phyloP scores from a whole-genome alignment of 2,888 invertebrate species.

The Eupithecia tripunctaria region DNA sequence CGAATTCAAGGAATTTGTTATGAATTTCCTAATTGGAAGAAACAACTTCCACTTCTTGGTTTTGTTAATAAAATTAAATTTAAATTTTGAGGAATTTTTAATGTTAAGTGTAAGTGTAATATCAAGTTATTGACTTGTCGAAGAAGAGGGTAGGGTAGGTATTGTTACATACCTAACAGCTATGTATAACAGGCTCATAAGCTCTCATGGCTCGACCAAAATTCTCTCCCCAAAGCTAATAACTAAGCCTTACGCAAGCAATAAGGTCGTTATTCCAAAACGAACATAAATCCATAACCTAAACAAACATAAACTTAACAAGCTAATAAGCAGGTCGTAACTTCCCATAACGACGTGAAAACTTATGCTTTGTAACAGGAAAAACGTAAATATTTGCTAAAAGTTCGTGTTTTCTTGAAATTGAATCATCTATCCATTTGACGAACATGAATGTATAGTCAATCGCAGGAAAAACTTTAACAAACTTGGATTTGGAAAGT shows the following conservation, averaged over 20 bases:
- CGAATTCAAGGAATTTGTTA: neutral
- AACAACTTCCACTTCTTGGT: neutral
- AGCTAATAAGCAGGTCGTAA: conserved; percentile 20
- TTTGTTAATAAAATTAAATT: neutral
- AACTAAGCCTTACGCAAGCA: neutral
- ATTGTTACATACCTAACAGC: too few relatives aligned
- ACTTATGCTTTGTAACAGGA: conserved; percentile 8
- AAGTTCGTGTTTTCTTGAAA: conserved; percentile 4
- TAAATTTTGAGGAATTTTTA: neutral
- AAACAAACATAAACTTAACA: conserved; percentile 17
- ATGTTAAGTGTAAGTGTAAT: neutral
- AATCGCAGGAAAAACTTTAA: neutral
- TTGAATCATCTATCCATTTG: neutral
- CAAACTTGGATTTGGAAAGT: neutral
- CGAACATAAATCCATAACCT: conserved; percentile 13
- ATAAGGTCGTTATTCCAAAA: conserved; percentile 10
- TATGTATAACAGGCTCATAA: too few relatives aligned
- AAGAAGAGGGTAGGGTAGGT: neutral
- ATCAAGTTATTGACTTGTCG: neutral
- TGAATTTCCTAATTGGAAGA: conserved; percentile 5
- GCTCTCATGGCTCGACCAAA: neutral
- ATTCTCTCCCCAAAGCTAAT: neutral
- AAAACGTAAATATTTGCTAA: neutral
- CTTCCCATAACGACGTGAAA: conserved; percentile 11
- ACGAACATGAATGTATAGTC: neutral